Conservation (phyloP, 1,140 invertebrate genomes). For the Hestina assimilis region DNA sequence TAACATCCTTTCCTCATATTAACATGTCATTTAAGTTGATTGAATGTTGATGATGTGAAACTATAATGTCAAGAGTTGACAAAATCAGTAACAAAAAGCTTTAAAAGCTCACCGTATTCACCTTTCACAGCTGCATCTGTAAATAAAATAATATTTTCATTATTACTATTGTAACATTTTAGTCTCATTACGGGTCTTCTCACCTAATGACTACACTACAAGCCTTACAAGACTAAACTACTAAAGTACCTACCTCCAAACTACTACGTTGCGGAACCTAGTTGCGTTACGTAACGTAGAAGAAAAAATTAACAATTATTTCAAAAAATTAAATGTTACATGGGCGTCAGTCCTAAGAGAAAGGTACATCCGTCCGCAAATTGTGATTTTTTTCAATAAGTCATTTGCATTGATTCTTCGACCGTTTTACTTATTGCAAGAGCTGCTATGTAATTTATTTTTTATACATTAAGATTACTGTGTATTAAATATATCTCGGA, state of each 20-base stretch:
- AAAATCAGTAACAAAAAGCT: too few species aligned
- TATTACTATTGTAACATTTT: constrained; percentile 32
- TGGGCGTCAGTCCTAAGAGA: too few species aligned
- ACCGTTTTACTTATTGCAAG: constrained; percentile 19
- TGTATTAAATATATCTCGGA: constrained; percentile 30
- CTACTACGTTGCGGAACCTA: too few species aligned
- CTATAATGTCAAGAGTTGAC: constrained; percentile 11
- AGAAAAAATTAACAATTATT: too few species aligned
- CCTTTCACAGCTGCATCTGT: constrained; percentile 26
- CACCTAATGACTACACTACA: too few species aligned
- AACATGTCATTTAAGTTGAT: constrained; percentile 23
- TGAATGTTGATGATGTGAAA: constrained; percentile 14
- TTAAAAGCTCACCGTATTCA: constrained; percentile 25
- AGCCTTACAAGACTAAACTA: too few species aligned
- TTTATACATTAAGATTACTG: constrained; percentile 43
- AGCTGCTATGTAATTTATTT: constrained; percentile 38
- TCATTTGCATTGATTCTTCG: constrained; percentile 38
- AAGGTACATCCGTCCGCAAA: too few species aligned
- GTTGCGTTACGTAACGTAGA: too few species aligned
- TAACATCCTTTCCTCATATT: constrained; percentile 11
- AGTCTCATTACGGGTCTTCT: too few species aligned
- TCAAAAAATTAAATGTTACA: too few species aligned
- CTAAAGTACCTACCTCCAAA: too few species aligned
- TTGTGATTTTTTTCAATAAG: constrained; percentile 37
- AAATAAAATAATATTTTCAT: constrained; percentile 47